Percentiles rank a stretch among this genome's conserved stretches.
These are phyloP conservation scores for Coregonus sp. DNA, from an alignment of 2,797 vertebrate species.

Conservation along the genomic window DNA sequence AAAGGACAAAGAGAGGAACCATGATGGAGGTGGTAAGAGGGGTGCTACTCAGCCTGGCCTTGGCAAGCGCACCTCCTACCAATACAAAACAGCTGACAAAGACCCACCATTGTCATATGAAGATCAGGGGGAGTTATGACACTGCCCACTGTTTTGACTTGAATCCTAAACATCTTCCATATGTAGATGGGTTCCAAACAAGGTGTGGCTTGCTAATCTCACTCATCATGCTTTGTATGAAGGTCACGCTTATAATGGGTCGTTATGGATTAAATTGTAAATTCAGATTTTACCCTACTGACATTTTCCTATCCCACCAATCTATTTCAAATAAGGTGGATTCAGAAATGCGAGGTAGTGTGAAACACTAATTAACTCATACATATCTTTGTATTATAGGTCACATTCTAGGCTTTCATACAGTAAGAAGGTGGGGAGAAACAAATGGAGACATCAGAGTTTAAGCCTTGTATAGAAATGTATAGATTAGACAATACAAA, in stretches of 20 bases:
- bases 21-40: neutral
- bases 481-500: neutral
- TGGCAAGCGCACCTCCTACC: conserved; percentile 3
- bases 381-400: neutral
- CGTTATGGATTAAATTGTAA: no score
- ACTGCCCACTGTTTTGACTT: neutral
- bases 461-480: neutral
- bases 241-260: neutral
- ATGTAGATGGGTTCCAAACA: neutral
- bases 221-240: neutral
- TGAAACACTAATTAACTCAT: conserved; percentile 7
- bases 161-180: no score
- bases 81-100: conserved; percentile 16
- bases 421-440: no score
- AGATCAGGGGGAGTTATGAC: neutral
- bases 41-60: neutral
- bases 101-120: neutral
- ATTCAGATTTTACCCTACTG: neutral
- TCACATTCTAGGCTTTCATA: neutral
- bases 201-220: neutral
- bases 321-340: neutral
- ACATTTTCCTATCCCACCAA: neutral
- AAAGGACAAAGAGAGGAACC: conserved; percentile 17
- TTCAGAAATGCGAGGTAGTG: neutral
- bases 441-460: neutral